Evolutionary conservation across 2,113 vertebrate species (phyloP).

Genomic region (Petrocephalus zakoni): DNA sequence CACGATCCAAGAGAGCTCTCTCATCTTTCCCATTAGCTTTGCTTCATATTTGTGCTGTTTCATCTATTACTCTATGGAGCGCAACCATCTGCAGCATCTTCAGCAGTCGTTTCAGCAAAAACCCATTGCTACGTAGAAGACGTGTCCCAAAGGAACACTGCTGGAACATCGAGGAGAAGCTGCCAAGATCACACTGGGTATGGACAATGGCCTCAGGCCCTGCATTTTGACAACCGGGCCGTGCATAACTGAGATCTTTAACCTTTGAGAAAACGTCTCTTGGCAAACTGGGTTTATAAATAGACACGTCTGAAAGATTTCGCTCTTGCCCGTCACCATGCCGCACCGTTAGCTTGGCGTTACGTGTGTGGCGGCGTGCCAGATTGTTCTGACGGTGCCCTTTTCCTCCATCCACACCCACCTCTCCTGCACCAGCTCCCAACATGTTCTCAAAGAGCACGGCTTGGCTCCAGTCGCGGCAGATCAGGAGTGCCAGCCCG

Average conservation of each 20-base stretch:
- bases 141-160: neutral
- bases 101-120: neutral
- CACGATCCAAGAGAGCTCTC: neutral
- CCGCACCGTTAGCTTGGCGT: constrained; percentile 39
- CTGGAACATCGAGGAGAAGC: neutral
- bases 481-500: constrained; percentile 43
- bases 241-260: constrained; percentile 54
- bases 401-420: constrained; percentile 65
- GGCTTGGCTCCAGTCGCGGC: constrained; percentile 53
- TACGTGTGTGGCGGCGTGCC: constrained; percentile 28
- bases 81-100: neutral
- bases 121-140: neutral
- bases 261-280: constrained; percentile 42
- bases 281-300: constrained; percentile 49
- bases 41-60: neutral
- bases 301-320: constrained; percentile 54
- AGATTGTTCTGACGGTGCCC: constrained; percentile 59
- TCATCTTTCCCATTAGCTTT: neutral
- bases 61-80: neutral
- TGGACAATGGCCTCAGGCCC: constrained; percentile 12
- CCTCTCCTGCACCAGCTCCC: constrained; percentile 67
- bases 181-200: neutral
- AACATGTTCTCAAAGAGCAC: constrained; percentile 57
- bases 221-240: constrained; percentile 25
- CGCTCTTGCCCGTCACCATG: constrained; percentile 50